Conservation (phyloP, 1,140 invertebrate genomes). For the Cherax destructor region DNA sequence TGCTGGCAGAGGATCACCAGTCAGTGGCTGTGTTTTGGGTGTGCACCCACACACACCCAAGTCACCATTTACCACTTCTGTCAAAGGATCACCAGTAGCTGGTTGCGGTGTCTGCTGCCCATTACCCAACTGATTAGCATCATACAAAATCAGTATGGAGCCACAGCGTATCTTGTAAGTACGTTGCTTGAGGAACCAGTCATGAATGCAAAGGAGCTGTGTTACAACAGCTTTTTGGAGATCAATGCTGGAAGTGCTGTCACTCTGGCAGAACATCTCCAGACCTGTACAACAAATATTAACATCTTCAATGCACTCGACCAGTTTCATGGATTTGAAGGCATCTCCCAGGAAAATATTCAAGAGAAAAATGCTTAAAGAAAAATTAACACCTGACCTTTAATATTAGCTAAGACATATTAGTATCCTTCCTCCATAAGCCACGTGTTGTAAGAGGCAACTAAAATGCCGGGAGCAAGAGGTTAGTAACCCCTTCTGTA, state of each 20-base stretch:
- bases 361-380: no score
- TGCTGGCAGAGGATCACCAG: neutral
- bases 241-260: neutral
- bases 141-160: conserved; percentile 48
- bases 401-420: no score
- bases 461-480: no score
- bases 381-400: no score
- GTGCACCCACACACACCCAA: no score
- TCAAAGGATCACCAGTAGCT: neutral
- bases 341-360: no score
- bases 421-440: no score
- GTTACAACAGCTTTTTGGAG: conserved; percentile 2
- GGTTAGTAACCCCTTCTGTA: no score
- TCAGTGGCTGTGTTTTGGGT: neutral
- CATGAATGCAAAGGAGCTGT: conserved; percentile 13
- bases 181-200: conserved; percentile 32
- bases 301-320: no score
- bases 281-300: conserved; percentile 6
- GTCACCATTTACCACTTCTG: neutral
- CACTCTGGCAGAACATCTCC: conserved; percentile 19
- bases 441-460: no score
- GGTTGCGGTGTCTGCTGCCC: neutral
- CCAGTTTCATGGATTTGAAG: no score
- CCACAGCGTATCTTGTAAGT: conserved; percentile 40
- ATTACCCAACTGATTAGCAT: conserved; percentile 1